Base-by-base conservation (phyloP, 2,113 vertebrate species). In the Toxotes jaculatrix region DNA sequence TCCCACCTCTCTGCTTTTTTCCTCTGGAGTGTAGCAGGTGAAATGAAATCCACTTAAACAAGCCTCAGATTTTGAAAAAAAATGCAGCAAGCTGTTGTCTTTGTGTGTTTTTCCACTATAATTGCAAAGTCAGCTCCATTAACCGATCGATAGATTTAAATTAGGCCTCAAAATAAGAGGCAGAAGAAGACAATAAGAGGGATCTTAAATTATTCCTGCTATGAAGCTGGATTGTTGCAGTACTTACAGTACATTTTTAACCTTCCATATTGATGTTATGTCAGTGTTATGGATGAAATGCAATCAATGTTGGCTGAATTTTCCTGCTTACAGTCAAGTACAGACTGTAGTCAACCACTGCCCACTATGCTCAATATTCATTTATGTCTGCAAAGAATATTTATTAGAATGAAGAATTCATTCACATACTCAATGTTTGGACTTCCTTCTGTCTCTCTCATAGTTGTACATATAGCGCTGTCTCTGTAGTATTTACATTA, bases 21-120 rank as follows among this genome's bases (percentile, higher is more conserved):
- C 1, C 34, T 79, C 31, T 59, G 4, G 7, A 62, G 49, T 75
- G 60, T 31, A 34, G 73, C 61, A 21, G 49, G 40, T 49, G 31
- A 82, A 56, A 72, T 53, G 27, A 49, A 69, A 53, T 70, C 57
- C 7, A 69, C 27, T 82, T 78, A 65, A 83, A 86, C 78, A 84
- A 79, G 49, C 21, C 32, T 7, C 7, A 53, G 27, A 68, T 62
- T 57, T 56, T 7, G 2, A 55, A 55, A 23, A 51, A 55, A 55
- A 57, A 31, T 4, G 7, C 45, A 45, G 76, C 34, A 1, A 1
- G 16, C 76, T n/a, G 16, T 23, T 49, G 17, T 31, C 31, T 65
- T 56, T 42, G 5, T 38, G 7, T 65, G 23, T 42, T 77, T 64
- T 62, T 64, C 38, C 49, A 27, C 49, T 77, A 9, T 40, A 47